Evolutionary conservation across 2,113 vertebrate species (phyloP).

Genomic region (Myiagra hebetior): DNA sequence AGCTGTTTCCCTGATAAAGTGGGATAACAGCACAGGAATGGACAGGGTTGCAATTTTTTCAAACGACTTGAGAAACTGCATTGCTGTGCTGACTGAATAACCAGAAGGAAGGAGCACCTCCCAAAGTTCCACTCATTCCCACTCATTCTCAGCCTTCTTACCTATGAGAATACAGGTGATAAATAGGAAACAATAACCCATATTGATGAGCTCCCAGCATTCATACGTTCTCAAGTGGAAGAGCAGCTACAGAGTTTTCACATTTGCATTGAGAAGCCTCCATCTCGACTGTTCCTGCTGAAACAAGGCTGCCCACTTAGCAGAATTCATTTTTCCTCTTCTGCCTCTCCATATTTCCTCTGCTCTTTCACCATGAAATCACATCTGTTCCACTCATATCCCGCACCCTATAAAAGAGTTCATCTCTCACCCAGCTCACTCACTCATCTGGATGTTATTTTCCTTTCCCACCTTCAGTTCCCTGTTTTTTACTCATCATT

Average conservation of each 20-base stretch:
- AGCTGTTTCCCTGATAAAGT: conserved; percentile 35
- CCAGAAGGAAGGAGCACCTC: not conserved
- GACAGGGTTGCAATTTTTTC: conserved; percentile 29
- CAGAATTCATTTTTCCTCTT: not conserved
- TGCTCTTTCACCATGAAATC: not conserved
- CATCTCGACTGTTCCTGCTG: not conserved
- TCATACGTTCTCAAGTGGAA: conserved; percentile 26
- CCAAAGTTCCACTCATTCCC: conserved; percentile 48
- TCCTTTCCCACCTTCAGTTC: not conserved
- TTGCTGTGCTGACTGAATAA: conserved; percentile 24
- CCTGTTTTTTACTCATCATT: not conserved
- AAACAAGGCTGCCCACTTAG: not conserved
- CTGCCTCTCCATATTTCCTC: not conserved
- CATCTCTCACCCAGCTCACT: not conserved
- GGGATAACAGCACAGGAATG: conserved; percentile 28
- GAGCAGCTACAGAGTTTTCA: not conserved
- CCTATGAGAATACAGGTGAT: not conserved
- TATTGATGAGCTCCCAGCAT: conserved; percentile 26
- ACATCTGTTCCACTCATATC: not conserved
- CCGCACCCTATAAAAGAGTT: not conserved
- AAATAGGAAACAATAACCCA: conserved; percentile 7
- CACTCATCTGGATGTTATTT: not conserved
- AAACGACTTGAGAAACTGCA: not conserved
- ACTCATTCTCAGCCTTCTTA: conserved; percentile 7
- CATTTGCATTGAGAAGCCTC: not conserved